These are phyloP conservation scores for Leptinotarsa lineolata DNA, from an alignment of 1,140 invertebrate genomes.

Conservation along the genomic window DNA sequence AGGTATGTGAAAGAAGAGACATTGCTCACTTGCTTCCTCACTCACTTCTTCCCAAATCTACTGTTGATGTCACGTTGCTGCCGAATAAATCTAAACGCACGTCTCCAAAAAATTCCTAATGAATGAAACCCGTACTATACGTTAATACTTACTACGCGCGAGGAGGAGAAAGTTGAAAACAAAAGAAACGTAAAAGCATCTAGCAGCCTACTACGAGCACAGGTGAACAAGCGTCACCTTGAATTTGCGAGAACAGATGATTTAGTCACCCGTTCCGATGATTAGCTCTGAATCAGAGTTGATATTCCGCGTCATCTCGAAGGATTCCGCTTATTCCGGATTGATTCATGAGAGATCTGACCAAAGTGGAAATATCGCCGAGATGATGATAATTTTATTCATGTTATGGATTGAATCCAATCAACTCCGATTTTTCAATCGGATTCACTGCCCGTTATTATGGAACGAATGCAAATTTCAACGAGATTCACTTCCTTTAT, in stretches of 20 bases:
- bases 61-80: no score
- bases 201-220: not conserved
- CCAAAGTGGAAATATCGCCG: no score
- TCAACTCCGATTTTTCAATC: no score
- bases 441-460: no score
- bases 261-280: slow-evolving; percentile 1
- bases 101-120: not conserved
- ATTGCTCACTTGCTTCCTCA: no score
- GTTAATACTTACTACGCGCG: not conserved
- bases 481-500: no score
- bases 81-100: not conserved
- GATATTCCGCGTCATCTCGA: not conserved
- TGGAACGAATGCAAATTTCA: no score
- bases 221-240: not conserved
- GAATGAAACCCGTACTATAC: not conserved
- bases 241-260: not conserved
- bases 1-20: no score
- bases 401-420: no score
- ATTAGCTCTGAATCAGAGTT: not conserved
- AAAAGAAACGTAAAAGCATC: not conserved
- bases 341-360: not conserved
- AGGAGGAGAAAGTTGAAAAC: not conserved
- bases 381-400: no score
- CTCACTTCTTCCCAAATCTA: no score
- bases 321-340: not conserved